Evolutionary conservation across 1,140 invertebrate genomes (phyloP), one percentile per base, ranked within the genome.

Genomic region (Camponotus floridanus): DNA sequence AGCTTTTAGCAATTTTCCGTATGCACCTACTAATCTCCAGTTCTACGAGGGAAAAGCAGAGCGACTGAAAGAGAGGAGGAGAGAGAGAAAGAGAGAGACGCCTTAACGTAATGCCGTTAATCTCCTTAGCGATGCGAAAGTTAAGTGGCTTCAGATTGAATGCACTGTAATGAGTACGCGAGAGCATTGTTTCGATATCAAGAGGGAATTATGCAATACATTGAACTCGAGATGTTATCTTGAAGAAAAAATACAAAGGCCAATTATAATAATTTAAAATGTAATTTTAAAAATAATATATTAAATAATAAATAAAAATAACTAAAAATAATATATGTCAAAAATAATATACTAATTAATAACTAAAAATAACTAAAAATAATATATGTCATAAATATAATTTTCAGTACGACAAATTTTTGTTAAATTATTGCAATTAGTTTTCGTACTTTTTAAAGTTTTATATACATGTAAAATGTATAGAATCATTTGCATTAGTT

Each of bases 1-100:
- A 86, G 88, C 88, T 89, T 88, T 89, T 65, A 89, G 71, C 88
- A 86, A 89, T 89, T 89, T 89, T 89, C 80, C 78, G 88, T 79
- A 84, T 87, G 88, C 65, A 80, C 78, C 81, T 85, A 78, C 71
- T 76, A 78, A 76, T 76, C 74, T 59, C 86, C 86, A 65, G 15
- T 85, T 57, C 55, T 64, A 55, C 21, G 31, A 33, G 68, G 31
- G 64, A 1, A 45, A 39, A 18, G 21, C 26, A 7, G 13, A 45
- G 26, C 42, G n/a, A 62, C 26, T 7, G 45, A 51, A 18, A 42
- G 65, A 67, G 33, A 26, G 64, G 42, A 0, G 18, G 21, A 21
- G 48, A 31, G n/a, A 7, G 36, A 57, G 26, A 61, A 0, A 11
- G 70, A 21, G 65, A 31, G 68, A 11, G 26, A 59, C 85, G 83